Evolutionary conservation across 2,888 invertebrate species (phyloP).

Genomic region (Saturnia pavonia): DNA sequence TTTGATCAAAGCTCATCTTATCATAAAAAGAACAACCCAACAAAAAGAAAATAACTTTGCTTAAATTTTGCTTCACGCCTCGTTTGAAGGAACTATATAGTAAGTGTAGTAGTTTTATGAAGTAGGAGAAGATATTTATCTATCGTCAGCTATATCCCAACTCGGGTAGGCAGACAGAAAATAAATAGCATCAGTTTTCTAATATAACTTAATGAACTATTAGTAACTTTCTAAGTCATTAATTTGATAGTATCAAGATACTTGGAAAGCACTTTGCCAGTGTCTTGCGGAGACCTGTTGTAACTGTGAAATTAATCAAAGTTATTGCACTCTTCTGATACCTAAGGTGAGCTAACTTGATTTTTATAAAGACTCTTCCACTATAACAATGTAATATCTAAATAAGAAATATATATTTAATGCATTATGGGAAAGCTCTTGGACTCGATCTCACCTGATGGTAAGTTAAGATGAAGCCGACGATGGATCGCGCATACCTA

Average conservation of each 20-base stretch:
- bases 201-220: not conserved
- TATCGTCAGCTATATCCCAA: not conserved
- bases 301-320: conserved; percentile 55
- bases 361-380: not conserved
- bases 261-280: conserved; percentile 65
- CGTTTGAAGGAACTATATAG: too few relatives aligned
- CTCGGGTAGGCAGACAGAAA: not conserved
- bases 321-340: conserved; percentile 63
- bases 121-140: not conserved
- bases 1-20: too few relatives aligned
- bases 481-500: too few relatives aligned
- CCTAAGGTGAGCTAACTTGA: conserved; percentile 50
- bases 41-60: too few relatives aligned
- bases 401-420: not conserved
- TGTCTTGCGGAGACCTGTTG: conserved; percentile 60
- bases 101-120: too few relatives aligned
- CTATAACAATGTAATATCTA: not conserved
- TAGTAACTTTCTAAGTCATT: not conserved
- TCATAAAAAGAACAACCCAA: too few relatives aligned
- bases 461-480: too few relatives aligned
- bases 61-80: too few relatives aligned
- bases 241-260: conserved; percentile 56
- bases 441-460: too few relatives aligned
- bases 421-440: too few relatives aligned
- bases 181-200: not conserved